phyloP scores from a whole-genome alignment of 2,888 invertebrate species.

The Thymelicus sylvestris region DNA sequence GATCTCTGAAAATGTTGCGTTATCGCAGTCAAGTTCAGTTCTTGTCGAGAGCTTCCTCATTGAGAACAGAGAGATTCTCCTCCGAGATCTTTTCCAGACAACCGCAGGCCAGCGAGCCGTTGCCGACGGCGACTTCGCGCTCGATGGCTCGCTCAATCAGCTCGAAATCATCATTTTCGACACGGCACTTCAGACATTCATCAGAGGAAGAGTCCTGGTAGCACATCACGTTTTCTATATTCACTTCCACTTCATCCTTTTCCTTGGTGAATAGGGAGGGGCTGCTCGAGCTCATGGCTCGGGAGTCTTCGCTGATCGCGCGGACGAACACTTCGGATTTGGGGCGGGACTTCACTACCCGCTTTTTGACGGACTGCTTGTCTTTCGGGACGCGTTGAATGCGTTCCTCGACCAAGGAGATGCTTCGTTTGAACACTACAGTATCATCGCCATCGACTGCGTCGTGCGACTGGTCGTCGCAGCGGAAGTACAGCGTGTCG shows the following conservation, averaged over 20 bases:
- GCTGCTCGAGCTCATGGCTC: conserved; percentile 68
- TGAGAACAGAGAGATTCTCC: conserved; percentile 67
- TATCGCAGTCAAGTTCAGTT: conserved; percentile 24
- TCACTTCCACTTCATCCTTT: conserved; percentile 63
- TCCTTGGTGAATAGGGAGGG: conserved; percentile 61
- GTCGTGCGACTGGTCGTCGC: conserved; percentile 72
- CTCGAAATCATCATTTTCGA: conserved; percentile 72
- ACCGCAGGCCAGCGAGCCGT: conserved; percentile 55
- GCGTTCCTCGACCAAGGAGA: conserved; percentile 72
- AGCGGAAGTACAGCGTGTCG: conserved; percentile 73
- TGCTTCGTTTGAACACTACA: conserved; percentile 74
- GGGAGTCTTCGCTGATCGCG: conserved; percentile 53
- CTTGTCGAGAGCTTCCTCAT: conserved; percentile 55
- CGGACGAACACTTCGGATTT: conserved; percentile 55
- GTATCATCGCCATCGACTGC: conserved; percentile 69
- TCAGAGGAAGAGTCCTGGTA: conserved; percentile 80
- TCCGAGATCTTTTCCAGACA: conserved; percentile 75
- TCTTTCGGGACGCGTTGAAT: conserved; percentile 72
- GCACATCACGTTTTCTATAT: conserved; percentile 71
- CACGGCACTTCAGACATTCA: conserved; percentile 67
- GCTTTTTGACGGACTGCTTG: conserved; percentile 56
- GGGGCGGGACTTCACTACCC: conserved; percentile 47
- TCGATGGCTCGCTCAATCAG: conserved; percentile 70
- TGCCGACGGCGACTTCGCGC: conserved; percentile 58
- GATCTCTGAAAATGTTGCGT: too few species aligned